A percentile compares a stretch with the other conserved stretches of the same genome.
These are phyloP conservation scores for Pogonocherus hispidulus DNA, from an alignment of 2,888 invertebrate genomes.

Conservation along the genomic window DNA sequence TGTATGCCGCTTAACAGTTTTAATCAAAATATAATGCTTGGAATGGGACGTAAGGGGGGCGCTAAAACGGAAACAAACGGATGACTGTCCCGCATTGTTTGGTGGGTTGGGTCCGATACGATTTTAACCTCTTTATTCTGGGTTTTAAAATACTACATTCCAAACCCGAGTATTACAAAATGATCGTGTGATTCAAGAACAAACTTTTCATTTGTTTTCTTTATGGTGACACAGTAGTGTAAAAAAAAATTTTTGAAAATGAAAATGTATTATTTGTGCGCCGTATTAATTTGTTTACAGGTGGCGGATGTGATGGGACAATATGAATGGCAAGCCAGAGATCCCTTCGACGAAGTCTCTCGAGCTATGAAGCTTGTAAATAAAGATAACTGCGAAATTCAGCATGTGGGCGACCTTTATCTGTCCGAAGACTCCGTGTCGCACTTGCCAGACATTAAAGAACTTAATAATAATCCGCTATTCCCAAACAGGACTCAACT, in stretches of 20 bases:
- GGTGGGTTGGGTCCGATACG: conserved; percentile 46
- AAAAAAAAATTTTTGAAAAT: conserved; percentile 8
- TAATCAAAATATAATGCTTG: too few relatives aligned
- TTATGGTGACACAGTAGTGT: neutral
- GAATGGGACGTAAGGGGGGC: conserved; percentile 29
- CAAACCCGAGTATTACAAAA: conserved; percentile 25
- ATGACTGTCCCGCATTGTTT: conserved; percentile 48
- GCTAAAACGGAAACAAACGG: conserved; percentile 38
- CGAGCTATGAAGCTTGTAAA: conserved; percentile 87
- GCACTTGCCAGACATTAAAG: conserved; percentile 93
- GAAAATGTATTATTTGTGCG: conserved; percentile 21
- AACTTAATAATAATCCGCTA: conserved; percentile 93
- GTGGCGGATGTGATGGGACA: conserved; percentile 77
- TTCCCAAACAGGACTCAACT: conserved; percentile 95
- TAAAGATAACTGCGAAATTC: conserved; percentile 90
- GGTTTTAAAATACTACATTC: too few relatives aligned
- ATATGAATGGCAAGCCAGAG: conserved; percentile 92
- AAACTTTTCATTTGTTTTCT: too few relatives aligned
- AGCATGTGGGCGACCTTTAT: conserved; percentile 86
- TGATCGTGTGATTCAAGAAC: conserved; percentile 22
- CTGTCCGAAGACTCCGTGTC: conserved; percentile 89
- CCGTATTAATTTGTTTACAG: conserved; percentile 36
- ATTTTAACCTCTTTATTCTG: conserved; percentile 25
- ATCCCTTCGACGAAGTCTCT: conserved; percentile 91
- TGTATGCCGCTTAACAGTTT: too few relatives aligned